Evolutionary conservation across 2,113 vertebrate genomes (phyloP), one percentile per base, ranked within the genome.

Genomic region (Eidolon helvum): DNA sequence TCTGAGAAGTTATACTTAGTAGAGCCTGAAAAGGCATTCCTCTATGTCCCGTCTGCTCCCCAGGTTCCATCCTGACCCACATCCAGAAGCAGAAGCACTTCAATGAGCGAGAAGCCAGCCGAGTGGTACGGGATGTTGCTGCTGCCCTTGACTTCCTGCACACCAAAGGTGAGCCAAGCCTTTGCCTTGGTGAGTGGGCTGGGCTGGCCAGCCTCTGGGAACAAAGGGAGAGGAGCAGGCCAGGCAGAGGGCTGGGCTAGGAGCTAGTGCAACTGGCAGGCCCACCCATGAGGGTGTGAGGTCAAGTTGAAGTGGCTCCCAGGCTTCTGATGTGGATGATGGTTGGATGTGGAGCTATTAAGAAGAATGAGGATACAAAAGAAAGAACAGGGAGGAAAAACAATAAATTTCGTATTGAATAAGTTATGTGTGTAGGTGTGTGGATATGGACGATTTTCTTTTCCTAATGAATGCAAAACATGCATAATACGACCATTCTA

Each of bases 1-100:
- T 80, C 38, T 94, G 84, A 80, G 83, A 93, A 79, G 61, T 53
- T n/a, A 30, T 26, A 26, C 72, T 63, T 63, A 10, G 68, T 43
- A 43, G 50, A 53, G 19, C 45, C 94, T 69, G 3, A 75, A 68
- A 55, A 78, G 40, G 11, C 88, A 10, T 83, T 74, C 43, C 43
- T 69, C 33, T 82, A 4, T 83, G 16, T 74, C 45, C 85, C 28
- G 14, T 95, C 59, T 95, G 68, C 74, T n/a, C 86, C 94, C 14
- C 72, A 95, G 99, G 99, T 61, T 99, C 99, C 50, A 99, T 99
- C 98, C 98, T 99, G 87, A 98, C 99, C 71, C 99, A 99, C 83
- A 99, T 99, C 96, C 99, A 99, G 93, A 99, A 99, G 97, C 98
- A 98, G 97, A 99, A 99, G 97, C 99, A 99, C 97, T 99, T 99